These are phyloP conservation scores for Araneus ventricosus DNA, from an alignment of 1,140 invertebrate genomes.

Conservation along the genomic window DNA sequence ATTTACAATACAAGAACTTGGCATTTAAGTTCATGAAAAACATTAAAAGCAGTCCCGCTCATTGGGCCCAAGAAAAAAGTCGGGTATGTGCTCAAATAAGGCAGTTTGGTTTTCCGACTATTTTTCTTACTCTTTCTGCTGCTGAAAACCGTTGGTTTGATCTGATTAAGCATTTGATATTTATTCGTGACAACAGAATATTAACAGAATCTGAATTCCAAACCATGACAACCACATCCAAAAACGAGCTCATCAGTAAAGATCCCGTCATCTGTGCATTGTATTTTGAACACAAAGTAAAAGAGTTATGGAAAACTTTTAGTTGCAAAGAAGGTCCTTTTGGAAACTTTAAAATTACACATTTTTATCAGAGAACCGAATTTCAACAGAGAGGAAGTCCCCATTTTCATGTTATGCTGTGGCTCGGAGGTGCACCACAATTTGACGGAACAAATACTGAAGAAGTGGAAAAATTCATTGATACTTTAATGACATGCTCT, in stretches of 20 bases:
- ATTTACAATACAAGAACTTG: background rate
- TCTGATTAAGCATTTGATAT: background rate
- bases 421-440: conserved; percentile 79
- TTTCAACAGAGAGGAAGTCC: conserved; percentile 81
- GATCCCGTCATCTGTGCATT: background rate
- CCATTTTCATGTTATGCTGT: conserved; percentile 80
- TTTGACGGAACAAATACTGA: too few species aligned
- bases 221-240: background rate
- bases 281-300: background rate
- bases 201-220: background rate
- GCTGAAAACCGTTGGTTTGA: background rate
- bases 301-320: background rate
- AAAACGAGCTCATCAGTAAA: background rate
- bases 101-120: background rate
- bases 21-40: background rate
- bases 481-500: too few species aligned
- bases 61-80: background rate
- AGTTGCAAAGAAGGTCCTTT: background rate
- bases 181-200: background rate
- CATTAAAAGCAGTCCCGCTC: background rate
- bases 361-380: conserved; percentile 78
- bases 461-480: too few species aligned
- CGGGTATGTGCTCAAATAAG: background rate
- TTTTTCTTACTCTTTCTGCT: background rate
- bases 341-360: background rate